phyloP scores from a whole-genome alignment of 2,797 vertebrate species.

The Poeciliopsis presidionis region DNA sequence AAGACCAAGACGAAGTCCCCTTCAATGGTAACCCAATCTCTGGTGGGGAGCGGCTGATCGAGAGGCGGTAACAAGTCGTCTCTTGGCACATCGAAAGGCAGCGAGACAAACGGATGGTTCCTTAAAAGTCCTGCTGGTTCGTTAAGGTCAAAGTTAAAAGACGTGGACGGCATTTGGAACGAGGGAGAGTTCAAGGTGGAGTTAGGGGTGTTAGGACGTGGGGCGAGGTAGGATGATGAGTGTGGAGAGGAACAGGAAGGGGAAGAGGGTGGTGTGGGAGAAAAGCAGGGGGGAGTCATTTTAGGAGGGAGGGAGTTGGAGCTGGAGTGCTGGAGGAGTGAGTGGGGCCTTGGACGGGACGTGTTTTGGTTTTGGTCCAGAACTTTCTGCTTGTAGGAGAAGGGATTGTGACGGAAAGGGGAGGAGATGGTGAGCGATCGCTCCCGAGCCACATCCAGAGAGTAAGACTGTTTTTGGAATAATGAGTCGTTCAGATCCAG shows the following conservation, averaged over 20 bases:
- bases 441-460: constrained; percentile 74
- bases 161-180: constrained; percentile 73
- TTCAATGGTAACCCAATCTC: constrained; percentile 89
- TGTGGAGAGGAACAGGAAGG: constrained; percentile 80
- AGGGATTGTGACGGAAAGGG: constrained; percentile 81
- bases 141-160: constrained; percentile 81
- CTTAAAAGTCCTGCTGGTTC: constrained; percentile 72
- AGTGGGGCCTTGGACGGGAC: constrained; percentile 79
- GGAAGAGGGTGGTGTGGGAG: constrained; percentile 81
- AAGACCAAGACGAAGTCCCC: constrained; percentile 90
- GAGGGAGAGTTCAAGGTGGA: constrained; percentile 72
- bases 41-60: constrained; percentile 85
- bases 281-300: constrained; percentile 79
- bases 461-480: constrained; percentile 75
- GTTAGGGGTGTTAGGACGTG: constrained; percentile 78
- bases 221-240: constrained; percentile 78
- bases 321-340: constrained; percentile 82
- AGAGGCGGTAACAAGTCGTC: constrained; percentile 87
- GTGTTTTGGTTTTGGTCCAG: constrained; percentile 83
- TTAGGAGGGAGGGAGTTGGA: constrained; percentile 84
- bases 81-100: constrained; percentile 65
- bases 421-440: constrained; percentile 84
- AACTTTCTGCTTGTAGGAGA: constrained; percentile 78
- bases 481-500: constrained; percentile 78
- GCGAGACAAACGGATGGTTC: constrained; percentile 60